Conservation (phyloP, 1,140 invertebrate genomes). For the Notospermus geniculatus region DNA sequence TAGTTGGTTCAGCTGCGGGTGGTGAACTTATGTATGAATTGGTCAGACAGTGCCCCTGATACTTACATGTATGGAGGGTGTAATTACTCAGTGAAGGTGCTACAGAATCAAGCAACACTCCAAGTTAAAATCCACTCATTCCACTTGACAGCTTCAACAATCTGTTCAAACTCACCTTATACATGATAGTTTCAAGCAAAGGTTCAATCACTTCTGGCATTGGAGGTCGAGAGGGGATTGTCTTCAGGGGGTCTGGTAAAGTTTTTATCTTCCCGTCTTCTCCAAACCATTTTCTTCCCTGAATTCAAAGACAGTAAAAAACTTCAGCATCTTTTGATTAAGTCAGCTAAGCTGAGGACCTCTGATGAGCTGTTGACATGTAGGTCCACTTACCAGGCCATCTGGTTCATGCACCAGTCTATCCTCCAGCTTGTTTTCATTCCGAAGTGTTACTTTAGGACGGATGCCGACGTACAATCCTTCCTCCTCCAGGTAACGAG, state of each 20-base stretch:
- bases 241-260: slow-evolving; percentile 57
- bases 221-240: slow-evolving; percentile 44
- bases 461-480: slow-evolving; percentile 60
- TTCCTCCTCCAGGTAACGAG: slow-evolving; percentile 60
- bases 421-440: slow-evolving; percentile 58
- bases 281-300: slow-evolving; percentile 61
- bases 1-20: too few species aligned
- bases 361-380: too few species aligned
- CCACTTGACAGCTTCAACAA: too few species aligned
- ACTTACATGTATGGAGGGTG: too few species aligned
- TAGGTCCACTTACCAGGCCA: slow-evolving; percentile 24
- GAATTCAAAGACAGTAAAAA: too few species aligned
- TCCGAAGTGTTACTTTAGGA: slow-evolving; percentile 49
- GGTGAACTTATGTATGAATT: too few species aligned
- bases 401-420: slow-evolving; percentile 53
- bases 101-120: too few species aligned
- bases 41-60: too few species aligned
- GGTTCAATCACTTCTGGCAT: slow-evolving; percentile 42
- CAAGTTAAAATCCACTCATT: too few species aligned
- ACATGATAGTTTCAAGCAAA: slow-evolving; percentile 41
- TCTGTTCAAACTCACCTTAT: slow-evolving; percentile 46
- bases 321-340: too few species aligned
- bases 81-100: too few species aligned
- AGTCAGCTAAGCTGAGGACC: too few species aligned
- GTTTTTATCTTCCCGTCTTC: slow-evolving; percentile 59